Evolutionary conservation across 2,797 vertebrate genomes (phyloP), one percentile per base, ranked within the genome.

Genomic region (Prionace glauca): DNA sequence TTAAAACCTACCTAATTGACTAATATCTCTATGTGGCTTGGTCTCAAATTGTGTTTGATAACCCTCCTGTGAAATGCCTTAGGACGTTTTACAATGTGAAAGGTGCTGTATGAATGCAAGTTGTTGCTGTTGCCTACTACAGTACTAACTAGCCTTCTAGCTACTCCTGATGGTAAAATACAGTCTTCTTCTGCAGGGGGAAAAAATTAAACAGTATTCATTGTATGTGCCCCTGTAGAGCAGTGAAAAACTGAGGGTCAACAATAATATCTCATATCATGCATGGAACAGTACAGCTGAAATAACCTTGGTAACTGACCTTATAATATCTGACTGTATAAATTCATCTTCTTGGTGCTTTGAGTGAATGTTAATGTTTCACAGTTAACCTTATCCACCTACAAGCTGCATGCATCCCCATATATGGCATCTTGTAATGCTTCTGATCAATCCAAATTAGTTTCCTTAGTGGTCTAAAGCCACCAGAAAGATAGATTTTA

Each of bases 261-360:
- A 90, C 26, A 90, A 90, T 90, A 90, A 90, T 90, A 29, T 62
- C 16, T 90, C 60, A n/a, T 90, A 62, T n/a, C 87, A 90, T 65
- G 56, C 87, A 90, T 62, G 29, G 14, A 90, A 60, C 56, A 65
- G 32, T 90, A 65, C 29, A 90, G 56, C 65, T 62, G 56, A 62
- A 90, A 65, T 90, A 90, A 90, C 56, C 87, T 90, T 90, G 87
- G 87, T 90, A 62, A 90, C 87, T 90, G 50, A 90, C 87, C 50
- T 90, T n/a, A 60, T 90, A 90, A 56, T 62, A 90, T n/a, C 14
- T 90, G 56, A 90, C 86, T 90, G 87, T 84, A 84, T 84, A 84
- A 84, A 84, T 84, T 84, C 79, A 84, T 84, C n/a, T 41, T 18
- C n/a, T 84, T 1, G 18, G 56, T 90, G 87, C 50, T 90, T 60